Evolutionary conservation across 2,797 vertebrate genomes (phyloP).

Genomic region (Ceryle rudis): DNA sequence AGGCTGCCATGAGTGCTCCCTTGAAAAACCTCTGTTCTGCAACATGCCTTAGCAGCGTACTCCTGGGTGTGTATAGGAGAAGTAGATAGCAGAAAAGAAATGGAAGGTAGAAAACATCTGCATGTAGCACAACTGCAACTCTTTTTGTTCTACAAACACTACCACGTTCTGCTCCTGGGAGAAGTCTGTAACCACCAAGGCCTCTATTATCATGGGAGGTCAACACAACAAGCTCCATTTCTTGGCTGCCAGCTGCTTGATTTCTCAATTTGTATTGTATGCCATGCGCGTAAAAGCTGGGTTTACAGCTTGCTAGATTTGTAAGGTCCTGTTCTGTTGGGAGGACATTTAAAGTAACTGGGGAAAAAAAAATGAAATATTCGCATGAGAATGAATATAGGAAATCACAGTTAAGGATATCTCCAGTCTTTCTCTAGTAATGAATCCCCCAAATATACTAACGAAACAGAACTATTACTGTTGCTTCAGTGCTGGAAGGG

Average conservation of each 20-base stretch:
- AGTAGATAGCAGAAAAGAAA: neutral
- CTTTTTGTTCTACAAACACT: neutral
- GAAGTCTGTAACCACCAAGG: neutral
- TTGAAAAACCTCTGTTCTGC: neutral
- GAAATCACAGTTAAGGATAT: neutral
- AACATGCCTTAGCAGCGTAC: neutral
- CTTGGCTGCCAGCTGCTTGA: neutral
- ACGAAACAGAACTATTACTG: neutral
- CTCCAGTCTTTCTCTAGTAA: neutral
- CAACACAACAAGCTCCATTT: neutral
- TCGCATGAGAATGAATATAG: neutral
- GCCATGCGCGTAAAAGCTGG: neutral
- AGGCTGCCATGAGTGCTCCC: neutral
- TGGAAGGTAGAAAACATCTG: neutral
- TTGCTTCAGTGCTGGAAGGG: neutral
- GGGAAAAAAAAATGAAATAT: neutral
- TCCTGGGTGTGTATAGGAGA: neutral
- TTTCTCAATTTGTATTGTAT: neutral
- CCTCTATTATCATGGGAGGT: neutral
- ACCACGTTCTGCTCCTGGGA: neutral
- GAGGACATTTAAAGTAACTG: neutral
- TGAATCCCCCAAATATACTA: neutral
- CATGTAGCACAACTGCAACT: neutral
- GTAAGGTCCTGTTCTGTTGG: neutral
- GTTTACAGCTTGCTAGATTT: neutral